These are phyloP conservation scores for Nothobranchius furzeri DNA, from an alignment of 2,113 vertebrate species.

Conservation along the genomic window DNA sequence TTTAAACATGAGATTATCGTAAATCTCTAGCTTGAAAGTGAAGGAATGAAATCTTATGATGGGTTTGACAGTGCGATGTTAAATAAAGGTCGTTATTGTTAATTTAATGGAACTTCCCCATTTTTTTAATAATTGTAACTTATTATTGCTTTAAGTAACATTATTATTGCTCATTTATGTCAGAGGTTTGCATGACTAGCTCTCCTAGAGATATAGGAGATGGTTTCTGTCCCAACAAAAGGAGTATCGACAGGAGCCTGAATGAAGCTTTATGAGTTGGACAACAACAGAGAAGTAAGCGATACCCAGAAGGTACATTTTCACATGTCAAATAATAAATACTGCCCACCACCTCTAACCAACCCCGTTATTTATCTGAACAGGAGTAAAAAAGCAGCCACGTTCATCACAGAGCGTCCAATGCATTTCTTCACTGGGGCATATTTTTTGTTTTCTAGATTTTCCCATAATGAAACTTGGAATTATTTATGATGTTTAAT, in stretches of 20 bases:
- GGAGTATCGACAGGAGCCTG: conserved; percentile 39
- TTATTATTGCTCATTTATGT: not conserved
- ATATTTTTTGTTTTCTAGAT: not conserved
- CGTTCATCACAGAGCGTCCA: not conserved
- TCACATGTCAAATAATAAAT: conserved; percentile 37
- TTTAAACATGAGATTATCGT: too few relatives aligned
- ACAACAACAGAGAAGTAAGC: conserved; percentile 29
- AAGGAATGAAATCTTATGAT: too few relatives aligned
- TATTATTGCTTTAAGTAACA: not conserved
- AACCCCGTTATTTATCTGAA: too few relatives aligned
- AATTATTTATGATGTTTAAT: not conserved
- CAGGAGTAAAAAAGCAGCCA: not conserved
- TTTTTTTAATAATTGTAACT: not conserved
- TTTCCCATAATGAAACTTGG: not conserved
- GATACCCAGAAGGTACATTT: conserved; percentile 37
- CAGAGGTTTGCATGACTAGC: conserved; percentile 4
- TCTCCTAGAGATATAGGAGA: conserved; percentile 10
- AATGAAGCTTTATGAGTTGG: conserved; percentile 44
- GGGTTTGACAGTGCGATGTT: too few relatives aligned
- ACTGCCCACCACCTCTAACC: not conserved
- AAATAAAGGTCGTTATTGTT: too few relatives aligned
- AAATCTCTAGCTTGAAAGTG: too few relatives aligned
- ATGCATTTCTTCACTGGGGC: not conserved
- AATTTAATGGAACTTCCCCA: too few relatives aligned
- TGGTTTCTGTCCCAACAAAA: conserved; percentile 31